Conservation (phyloP, 2,797 vertebrate species). For the Phalanger gymnotis region DNA sequence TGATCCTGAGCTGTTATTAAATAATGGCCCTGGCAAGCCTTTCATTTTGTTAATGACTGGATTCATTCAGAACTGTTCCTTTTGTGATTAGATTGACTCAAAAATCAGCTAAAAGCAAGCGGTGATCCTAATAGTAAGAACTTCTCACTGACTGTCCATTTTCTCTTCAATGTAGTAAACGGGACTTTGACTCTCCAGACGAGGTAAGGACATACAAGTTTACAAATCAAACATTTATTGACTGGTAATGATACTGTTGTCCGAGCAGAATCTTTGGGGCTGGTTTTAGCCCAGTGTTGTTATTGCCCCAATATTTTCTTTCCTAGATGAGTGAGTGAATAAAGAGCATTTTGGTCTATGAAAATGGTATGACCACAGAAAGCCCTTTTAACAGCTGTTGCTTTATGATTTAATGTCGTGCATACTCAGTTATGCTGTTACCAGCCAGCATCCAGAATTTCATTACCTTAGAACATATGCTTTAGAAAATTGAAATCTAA, state of each 20-base stretch:
- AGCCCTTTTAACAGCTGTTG: conserved; percentile 6
- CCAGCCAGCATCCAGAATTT: conserved; percentile 49
- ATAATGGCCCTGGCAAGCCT: neutral
- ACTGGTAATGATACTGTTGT: rapidly evolving
- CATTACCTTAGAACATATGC: neutral
- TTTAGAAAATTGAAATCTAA: conserved; percentile 54
- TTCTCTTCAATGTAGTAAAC: conserved; percentile 79
- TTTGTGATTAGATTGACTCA: conserved; percentile 41
- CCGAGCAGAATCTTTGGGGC: neutral
- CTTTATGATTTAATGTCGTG: conserved; percentile 35
- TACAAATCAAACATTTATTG: conserved; percentile 21
- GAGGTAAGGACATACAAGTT: conserved; percentile 78
- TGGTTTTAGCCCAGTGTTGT: neutral
- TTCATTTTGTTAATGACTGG: conserved; percentile 9
- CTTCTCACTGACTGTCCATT: conserved; percentile 48
- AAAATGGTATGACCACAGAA: conserved; percentile 8
- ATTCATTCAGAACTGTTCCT: conserved; percentile 32
- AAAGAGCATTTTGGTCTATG: conserved; percentile 25
- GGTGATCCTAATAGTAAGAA: conserved; percentile 5
- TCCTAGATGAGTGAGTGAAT: neutral
- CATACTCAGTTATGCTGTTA: neutral
- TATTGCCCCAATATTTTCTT: neutral
- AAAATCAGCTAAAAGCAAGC: conserved; percentile 44
- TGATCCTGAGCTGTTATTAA: neutral
- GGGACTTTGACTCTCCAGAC: conserved; percentile 72